A percentile compares a stretch with the other conserved stretches of the same genome.
These are phyloP conservation scores for Ploceus nigricollis DNA, from an alignment of 2,113 vertebrate species.

Conservation along the genomic window DNA sequence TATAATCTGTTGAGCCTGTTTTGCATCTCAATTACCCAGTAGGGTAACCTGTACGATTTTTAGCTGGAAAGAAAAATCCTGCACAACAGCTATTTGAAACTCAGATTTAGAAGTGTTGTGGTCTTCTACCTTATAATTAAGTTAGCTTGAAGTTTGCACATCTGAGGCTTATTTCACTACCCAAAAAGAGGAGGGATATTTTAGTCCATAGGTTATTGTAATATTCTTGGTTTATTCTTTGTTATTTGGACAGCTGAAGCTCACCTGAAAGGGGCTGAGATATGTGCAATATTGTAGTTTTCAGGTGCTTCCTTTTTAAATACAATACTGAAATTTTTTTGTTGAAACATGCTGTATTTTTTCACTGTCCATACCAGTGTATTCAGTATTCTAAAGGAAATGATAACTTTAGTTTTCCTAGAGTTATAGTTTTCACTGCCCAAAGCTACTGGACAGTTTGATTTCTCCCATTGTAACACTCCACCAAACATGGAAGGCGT, in stretches of 20 bases:
- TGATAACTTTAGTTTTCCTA: not conserved
- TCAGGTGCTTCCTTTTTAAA: not conserved
- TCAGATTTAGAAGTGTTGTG: not conserved
- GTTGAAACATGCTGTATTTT: not conserved
- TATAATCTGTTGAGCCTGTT: not conserved
- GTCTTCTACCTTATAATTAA: not conserved
- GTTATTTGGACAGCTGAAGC: not conserved
- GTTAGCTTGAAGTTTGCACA: not conserved
- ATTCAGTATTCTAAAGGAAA: not conserved
- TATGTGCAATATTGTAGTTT: not conserved
- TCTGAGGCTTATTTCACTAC: not conserved
- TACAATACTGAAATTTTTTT: not conserved
- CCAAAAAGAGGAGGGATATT: not conserved
- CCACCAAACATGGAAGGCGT: not conserved
- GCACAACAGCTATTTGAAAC: not conserved
- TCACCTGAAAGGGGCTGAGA: not conserved
- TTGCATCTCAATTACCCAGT: not conserved
- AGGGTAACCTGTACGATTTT: not conserved
- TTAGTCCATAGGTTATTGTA: not conserved
- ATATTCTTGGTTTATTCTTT: not conserved
- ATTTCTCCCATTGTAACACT: not conserved
- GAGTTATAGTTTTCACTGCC: not conserved
- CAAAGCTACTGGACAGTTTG: not conserved
- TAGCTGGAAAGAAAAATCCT: not conserved
- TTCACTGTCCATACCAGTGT: not conserved